A percentile compares a stretch with the other conserved stretches of the same genome.
Evolutionary conservation across 2,113 vertebrate genomes (phyloP).

Genomic region (Myrmecobius fasciatus): DNA sequence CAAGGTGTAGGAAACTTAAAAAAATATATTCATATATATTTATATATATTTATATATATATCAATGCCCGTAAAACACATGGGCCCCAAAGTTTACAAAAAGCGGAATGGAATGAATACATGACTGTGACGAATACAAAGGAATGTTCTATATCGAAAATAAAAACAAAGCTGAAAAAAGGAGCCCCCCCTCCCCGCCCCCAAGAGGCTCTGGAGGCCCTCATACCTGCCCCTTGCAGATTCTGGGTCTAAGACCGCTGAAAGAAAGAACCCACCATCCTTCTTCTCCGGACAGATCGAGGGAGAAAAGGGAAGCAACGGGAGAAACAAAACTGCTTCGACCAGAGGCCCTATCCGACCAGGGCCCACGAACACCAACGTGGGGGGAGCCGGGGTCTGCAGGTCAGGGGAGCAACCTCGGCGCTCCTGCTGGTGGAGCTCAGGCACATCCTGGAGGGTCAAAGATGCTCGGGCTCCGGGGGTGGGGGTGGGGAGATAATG

Average conservation of each 20-base stretch:
- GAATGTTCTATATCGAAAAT: constrained; percentile 81
- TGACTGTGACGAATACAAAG: constrained; percentile 81
- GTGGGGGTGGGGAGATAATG: not conserved
- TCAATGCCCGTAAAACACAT: constrained; percentile 85
- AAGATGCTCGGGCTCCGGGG: constrained; percentile 18
- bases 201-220: constrained; percentile 54
- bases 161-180: constrained; percentile 50
- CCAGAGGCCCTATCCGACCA: constrained; percentile 16
- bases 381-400: not conserved
- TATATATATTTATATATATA: constrained; percentile 86
- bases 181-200: not conserved
- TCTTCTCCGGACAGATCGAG: constrained; percentile 62
- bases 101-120: constrained; percentile 86
- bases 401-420: not conserved
- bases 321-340: constrained; percentile 55
- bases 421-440: constrained; percentile 73
- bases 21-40: constrained; percentile 88
- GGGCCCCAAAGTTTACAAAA: constrained; percentile 87
- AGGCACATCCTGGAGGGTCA: constrained; percentile 31
- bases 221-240: constrained; percentile 56
- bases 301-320: constrained; percentile 40
- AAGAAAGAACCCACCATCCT: constrained; percentile 49
- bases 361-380: not conserved
- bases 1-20: constrained; percentile 87
- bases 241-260: constrained; percentile 27